A percentile compares a stretch with the other conserved stretches of the same genome.
Evolutionary conservation across 2,888 invertebrate species (phyloP).

Genomic region (Drosophila mettleri): DNA sequence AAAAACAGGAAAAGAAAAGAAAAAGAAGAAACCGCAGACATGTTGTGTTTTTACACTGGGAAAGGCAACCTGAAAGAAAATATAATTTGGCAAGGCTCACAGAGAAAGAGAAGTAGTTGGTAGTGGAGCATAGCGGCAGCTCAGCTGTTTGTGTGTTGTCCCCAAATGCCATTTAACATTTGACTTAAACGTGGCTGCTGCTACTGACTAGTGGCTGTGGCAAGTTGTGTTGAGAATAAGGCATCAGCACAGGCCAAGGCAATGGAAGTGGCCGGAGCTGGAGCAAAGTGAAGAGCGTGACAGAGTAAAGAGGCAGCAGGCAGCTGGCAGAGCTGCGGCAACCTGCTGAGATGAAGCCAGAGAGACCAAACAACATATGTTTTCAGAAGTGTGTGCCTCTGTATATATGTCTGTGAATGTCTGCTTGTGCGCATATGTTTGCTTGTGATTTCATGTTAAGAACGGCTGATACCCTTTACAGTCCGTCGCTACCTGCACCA

Average conservation of each 20-base stretch:
- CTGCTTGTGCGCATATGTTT: slow-evolving; percentile 31
- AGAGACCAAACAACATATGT: slow-evolving; percentile 64
- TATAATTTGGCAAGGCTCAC: slow-evolving; percentile 44
- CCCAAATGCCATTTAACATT: slow-evolving; percentile 78
- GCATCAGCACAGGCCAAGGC: not conserved
- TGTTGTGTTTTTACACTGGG: slow-evolving; percentile 34
- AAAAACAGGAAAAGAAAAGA: slow-evolving; percentile 10
- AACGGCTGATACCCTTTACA: slow-evolving; percentile 67
- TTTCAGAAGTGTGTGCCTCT: slow-evolving; percentile 32
- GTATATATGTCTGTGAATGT: slow-evolving; percentile 1
- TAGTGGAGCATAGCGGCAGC: slow-evolving; percentile 18
- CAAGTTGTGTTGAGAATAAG: slow-evolving; percentile 24
- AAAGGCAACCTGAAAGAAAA: slow-evolving; percentile 52
- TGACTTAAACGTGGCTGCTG: slow-evolving; percentile 67
- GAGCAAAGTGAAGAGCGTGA: not conserved
- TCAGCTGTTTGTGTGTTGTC: slow-evolving; percentile 72
- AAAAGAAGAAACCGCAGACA: slow-evolving; percentile 54
- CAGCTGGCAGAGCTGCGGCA: slow-evolving; percentile 42
- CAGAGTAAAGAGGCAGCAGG: not conserved
- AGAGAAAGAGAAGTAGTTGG: not conserved
- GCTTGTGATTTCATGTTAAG: slow-evolving; percentile 65
- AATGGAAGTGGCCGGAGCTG: not conserved
- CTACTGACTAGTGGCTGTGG: slow-evolving; percentile 41
- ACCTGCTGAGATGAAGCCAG: slow-evolving; percentile 71
- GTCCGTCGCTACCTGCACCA: not conserved